These are phyloP conservation scores for Columba janthina DNA, from an alignment of 2,113 vertebrate genomes.

Conservation along the genomic window DNA sequence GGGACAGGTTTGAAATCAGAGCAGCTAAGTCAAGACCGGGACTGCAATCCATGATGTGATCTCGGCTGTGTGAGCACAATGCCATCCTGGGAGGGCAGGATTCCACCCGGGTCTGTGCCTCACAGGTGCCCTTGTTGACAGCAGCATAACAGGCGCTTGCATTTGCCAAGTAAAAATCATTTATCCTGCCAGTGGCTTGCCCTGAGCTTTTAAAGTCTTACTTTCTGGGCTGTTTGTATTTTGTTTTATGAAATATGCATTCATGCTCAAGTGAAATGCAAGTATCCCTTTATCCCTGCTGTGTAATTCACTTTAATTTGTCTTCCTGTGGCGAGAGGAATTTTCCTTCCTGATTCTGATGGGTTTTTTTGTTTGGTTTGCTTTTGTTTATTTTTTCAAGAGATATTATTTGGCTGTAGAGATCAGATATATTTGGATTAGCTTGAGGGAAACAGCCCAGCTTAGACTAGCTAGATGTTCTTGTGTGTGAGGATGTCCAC, in stretches of 20 bases:
- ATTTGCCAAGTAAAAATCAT: not conserved
- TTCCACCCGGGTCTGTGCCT: not conserved
- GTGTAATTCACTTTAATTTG: not conserved
- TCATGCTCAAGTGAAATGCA: not conserved
- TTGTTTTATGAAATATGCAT: not conserved
- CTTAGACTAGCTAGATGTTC: not conserved
- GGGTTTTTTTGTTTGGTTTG: not conserved
- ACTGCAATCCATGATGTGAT: not conserved
- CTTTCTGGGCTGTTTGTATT: not conserved
- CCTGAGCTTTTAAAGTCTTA: not conserved
- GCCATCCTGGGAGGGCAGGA: not conserved
- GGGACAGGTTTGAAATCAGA: not conserved
- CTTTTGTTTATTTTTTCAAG: not conserved
- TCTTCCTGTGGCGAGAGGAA: not conserved
- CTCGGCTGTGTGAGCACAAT: rapidly evolving
- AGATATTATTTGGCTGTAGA: not conserved
- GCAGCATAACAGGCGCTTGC: not conserved
- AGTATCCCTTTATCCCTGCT: not conserved
- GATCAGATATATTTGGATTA: not conserved
- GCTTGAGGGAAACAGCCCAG: not conserved
- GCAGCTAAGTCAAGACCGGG: not conserved
- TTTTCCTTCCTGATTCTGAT: not conserved
- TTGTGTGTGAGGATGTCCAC: not conserved
- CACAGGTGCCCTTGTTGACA: not conserved
- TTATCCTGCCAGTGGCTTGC: not conserved